These are phyloP conservation scores for Dendrolimus pini DNA, from an alignment of 2,888 invertebrate species.

Conservation along the genomic window DNA sequence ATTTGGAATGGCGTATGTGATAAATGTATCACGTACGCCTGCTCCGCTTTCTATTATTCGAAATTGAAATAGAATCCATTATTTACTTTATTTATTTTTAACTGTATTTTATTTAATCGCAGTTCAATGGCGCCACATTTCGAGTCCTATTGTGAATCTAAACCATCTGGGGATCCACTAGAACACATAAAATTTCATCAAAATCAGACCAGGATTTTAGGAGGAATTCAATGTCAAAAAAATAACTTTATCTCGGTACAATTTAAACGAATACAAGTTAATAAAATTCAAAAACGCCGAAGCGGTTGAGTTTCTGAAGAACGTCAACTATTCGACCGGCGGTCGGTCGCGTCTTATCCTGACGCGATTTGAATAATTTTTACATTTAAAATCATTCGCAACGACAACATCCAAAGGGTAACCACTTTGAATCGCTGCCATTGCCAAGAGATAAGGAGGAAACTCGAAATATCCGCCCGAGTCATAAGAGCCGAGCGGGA, in stretches of 20 bases:
- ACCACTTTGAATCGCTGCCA: conserved; percentile 70
- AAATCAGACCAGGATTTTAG: no score
- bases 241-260: conserved; percentile 11
- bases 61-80: no score
- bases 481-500: conserved; percentile 7
- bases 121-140: no score
- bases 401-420: conserved; percentile 76
- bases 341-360: conserved; percentile 50
- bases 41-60: no score
- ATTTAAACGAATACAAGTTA: conserved; percentile 26
- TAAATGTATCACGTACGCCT: no score
- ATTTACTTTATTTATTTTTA: no score
- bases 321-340: conserved; percentile 60
- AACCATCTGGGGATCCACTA: no score
- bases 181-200: no score
- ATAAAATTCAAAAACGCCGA: conserved; percentile 44
- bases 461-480: conserved; percentile 34
- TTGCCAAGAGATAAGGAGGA: conserved; percentile 69
- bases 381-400: conserved; percentile 76
- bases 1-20: no score
- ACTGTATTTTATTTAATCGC: no score
- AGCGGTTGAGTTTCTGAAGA: conserved; percentile 48
- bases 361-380: conserved; percentile 71
- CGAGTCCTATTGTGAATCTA: no score
- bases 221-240: no score